Evolutionary conservation across 1,140 invertebrate genomes (phyloP), one percentile per base, ranked within the genome.

Genomic region (Dinothrombium tinctorium): DNA sequence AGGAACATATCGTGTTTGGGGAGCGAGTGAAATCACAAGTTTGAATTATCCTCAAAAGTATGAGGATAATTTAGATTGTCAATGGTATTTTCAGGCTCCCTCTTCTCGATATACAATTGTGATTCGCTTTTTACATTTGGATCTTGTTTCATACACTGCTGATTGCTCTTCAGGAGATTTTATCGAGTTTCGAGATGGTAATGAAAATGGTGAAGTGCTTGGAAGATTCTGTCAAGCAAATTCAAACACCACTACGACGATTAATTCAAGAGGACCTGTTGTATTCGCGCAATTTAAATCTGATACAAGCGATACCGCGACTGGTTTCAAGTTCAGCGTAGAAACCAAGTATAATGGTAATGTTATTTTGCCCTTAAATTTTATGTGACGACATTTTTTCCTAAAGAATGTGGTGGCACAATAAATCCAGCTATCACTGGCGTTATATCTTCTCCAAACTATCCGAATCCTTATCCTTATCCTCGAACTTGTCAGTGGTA

Each of bases 31-130:
- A n/a, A 50, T 86, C 12, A 58, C 48, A 0, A 82, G 77, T 28
- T 81, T 82, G 0, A 76, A 79, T 39, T 89, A 69, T 61, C 82
- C 83, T 0, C n/a, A 56, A 7, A 67, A 68, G 15, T 87, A 89
- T 55, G 61, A 50, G 0, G 40, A 54, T 11, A 69, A 73, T 50
- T 48, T 74, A 17, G 58, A 71, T 14, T 89, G 83, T 52, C 59
- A 63, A 37, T 92, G 83, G 14, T 19, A 37, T 14, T 21, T 43
- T 19, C 24, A 28, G 9, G 24, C 41, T 25, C 19, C 1, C 17
- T 23, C 5, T 2, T 6, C 21, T 3, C 2, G n/a, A 0, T 15
- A 4, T 2, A 32, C 4, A 8, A 5, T 41, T 9, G 6, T 6
- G 2, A 9, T 26, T 7, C 14, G 2, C 4, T 23, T 41, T 21